A percentile compares a stretch with the other conserved stretches of the same genome.
phyloP scores from a whole-genome alignment of 2,888 invertebrate species.

The Gortyna flavago region DNA sequence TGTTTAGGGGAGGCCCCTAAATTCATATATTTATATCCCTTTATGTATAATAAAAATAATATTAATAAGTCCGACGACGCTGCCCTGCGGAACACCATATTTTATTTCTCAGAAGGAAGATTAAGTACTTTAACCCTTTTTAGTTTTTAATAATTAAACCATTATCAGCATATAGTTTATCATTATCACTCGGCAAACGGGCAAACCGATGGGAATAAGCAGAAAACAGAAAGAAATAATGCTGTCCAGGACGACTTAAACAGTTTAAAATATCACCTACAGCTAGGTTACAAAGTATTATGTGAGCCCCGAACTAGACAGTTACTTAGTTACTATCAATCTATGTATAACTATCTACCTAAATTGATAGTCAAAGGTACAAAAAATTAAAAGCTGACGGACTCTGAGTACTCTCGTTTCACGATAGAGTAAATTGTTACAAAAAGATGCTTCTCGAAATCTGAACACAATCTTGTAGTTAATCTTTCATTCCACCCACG shows the following conservation, averaged over 20 bases:
- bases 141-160: neutral
- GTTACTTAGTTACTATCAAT: too few species aligned
- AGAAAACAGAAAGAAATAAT: neutral
- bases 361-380: too few species aligned
- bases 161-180: too few species aligned
- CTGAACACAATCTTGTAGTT: neutral
- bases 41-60: neutral
- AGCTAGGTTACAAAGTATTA: neutral
- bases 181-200: neutral
- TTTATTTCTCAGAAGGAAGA: neutral
- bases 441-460: neutral
- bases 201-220: neutral
- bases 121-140: neutral
- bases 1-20: too few species aligned
- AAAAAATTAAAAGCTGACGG: too few species aligned
- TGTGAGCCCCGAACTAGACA: neutral
- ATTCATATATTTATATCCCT: too few species aligned
- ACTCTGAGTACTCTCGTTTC: neutral
- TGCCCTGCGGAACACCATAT: neutral
- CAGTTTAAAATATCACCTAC: neutral
- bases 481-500: neutral
- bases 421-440: neutral
- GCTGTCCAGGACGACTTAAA: neutral
- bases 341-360: too few species aligned
- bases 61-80: neutral